These are phyloP conservation scores for Epicauta chinensis DNA, from an alignment of 1,140 invertebrate species.

Conservation along the genomic window DNA sequence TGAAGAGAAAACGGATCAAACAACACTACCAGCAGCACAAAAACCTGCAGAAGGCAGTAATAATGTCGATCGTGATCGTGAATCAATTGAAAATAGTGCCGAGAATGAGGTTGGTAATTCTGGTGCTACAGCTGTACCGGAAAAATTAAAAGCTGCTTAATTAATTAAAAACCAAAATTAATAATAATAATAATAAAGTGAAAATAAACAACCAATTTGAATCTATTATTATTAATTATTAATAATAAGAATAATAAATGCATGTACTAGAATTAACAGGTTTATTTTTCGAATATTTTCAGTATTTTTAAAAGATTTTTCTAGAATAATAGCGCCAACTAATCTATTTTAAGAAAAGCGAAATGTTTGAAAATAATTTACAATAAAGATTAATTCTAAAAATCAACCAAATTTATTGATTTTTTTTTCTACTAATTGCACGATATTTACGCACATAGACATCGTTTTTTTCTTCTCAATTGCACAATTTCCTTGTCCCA, in stretches of 20 bases:
- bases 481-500: constrained; percentile 19
- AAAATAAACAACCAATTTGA: neutral
- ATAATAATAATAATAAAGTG: neutral
- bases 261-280: constrained; percentile 1
- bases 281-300: constrained; percentile 1
- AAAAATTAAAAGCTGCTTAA: constrained; percentile 30
- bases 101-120: constrained; percentile 39
- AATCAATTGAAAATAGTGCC: constrained; percentile 30
- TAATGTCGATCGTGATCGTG: constrained; percentile 18
- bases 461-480: constrained; percentile 22
- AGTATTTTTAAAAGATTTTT: constrained; percentile 11
- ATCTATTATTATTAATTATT: constrained; percentile 8
- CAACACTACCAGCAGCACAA: neutral
- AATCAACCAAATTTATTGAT: constrained; percentile 5
- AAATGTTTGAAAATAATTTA: constrained; percentile 12
- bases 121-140: constrained; percentile 16
- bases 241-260: neutral
- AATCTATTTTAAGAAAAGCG: no score
- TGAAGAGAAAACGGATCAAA: constrained; percentile 32
- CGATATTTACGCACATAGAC: neutral
- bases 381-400: constrained; percentile 7
- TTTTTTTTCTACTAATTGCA: constrained; percentile 2
- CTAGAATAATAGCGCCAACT: no score
- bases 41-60: no score
- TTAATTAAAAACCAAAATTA: constrained; percentile 4